Conservation (phyloP, 2,888 invertebrate genomes). For the Plebejus argus region DNA sequence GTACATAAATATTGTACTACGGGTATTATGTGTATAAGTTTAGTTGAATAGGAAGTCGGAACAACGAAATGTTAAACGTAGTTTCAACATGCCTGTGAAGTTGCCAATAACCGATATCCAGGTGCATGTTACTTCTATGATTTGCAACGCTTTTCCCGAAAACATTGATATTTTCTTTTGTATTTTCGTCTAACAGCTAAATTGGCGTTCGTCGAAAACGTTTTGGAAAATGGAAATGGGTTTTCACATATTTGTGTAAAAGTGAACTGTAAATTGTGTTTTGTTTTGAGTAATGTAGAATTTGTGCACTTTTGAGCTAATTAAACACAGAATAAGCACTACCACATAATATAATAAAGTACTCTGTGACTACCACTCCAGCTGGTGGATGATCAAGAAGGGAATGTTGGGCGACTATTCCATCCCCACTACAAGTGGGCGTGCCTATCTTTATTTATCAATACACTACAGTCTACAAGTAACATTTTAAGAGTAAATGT, state of each 20-base stretch:
- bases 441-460: too few species aligned
- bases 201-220: constrained; percentile 11
- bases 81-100: constrained; percentile 1
- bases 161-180: constrained; percentile 14
- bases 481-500: neutral
- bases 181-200: neutral
- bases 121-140: constrained; percentile 31
- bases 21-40: neutral
- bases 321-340: too few species aligned
- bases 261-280: neutral
- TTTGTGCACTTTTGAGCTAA: too few species aligned
- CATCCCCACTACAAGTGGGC: too few species aligned
- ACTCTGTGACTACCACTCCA: too few species aligned
- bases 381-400: too few species aligned
- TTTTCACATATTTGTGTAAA: neutral
- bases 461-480: too few species aligned
- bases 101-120: constrained; percentile 21
- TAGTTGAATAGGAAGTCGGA: constrained; percentile 1
- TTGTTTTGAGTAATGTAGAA: neutral
- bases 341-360: too few species aligned
- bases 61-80: neutral
- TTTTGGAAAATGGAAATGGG: neutral
- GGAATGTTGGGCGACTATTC: too few species aligned
- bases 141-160: constrained; percentile 5
- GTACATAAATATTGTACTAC: neutral